Evolutionary conservation across 2,888 invertebrate genomes (phyloP).

Genomic region (Cephus sareptanus): DNA sequence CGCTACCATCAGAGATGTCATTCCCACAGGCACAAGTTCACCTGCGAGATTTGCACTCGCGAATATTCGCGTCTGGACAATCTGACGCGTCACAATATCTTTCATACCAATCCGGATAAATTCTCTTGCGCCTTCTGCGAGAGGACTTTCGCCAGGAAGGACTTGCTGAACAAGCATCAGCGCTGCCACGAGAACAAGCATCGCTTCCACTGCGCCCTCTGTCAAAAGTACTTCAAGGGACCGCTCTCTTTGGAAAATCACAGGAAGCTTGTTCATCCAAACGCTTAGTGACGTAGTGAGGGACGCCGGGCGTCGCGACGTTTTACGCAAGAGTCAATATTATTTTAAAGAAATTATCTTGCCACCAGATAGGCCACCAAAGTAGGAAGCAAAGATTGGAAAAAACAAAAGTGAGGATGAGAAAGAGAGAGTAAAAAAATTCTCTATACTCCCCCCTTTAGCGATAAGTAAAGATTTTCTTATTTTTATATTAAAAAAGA

Average conservation of each 20-base stretch:
- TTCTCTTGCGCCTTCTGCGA: slow-evolving; percentile 56
- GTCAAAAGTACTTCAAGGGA: slow-evolving; percentile 56
- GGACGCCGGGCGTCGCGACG: not conserved
- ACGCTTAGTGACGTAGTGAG: not conserved
- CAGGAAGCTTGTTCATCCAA: slow-evolving; percentile 35
- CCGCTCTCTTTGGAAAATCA: slow-evolving; percentile 52
- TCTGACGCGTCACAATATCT: slow-evolving; percentile 55
- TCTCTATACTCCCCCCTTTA: not conserved
- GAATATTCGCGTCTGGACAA: slow-evolving; percentile 59
- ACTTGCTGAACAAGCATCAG: slow-evolving; percentile 57
- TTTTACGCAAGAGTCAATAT: not conserved
- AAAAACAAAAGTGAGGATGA: not conserved
- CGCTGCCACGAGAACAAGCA: slow-evolving; percentile 57
- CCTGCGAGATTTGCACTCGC: slow-evolving; percentile 56
- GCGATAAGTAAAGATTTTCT: not conserved
- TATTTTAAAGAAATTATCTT: not conserved
- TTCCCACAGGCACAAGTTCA: slow-evolving; percentile 53
- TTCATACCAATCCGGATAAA: slow-evolving; percentile 60
- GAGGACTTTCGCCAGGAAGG: slow-evolving; percentile 57
- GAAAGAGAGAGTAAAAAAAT: not conserved
- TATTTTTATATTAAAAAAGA: not conserved
- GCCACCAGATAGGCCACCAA: not conserved
- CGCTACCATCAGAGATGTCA: slow-evolving; percentile 58
- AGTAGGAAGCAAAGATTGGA: not conserved
- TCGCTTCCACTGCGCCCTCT: slow-evolving; percentile 49